These are phyloP conservation scores for Scophthalmus maximus DNA, from an alignment of 2,113 vertebrate species.

Conservation along the genomic window DNA sequence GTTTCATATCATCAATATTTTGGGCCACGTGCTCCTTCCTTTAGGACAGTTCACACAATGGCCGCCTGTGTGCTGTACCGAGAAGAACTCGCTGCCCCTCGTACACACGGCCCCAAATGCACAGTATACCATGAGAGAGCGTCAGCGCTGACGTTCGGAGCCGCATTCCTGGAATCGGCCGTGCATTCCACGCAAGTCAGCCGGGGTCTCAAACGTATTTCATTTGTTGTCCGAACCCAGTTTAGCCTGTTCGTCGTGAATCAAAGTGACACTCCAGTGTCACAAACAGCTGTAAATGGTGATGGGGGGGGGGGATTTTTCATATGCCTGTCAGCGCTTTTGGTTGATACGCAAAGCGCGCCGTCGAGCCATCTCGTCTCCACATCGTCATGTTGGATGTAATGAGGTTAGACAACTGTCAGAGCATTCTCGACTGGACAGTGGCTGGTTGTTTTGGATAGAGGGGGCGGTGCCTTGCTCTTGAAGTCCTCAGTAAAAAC, in stretches of 20 bases:
- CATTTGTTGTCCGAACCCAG: slow-evolving; percentile 14
- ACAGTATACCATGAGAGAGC: slow-evolving; percentile 22
- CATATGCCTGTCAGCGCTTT: slow-evolving; percentile 1
- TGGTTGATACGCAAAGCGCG: background rate
- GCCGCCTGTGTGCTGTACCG: slow-evolving; percentile 13
- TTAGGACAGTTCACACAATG: slow-evolving; percentile 40
- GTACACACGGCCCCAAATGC: background rate
- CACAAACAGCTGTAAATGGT: slow-evolving; percentile 7
- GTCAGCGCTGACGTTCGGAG: slow-evolving; percentile 54
- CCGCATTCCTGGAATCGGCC: slow-evolving; percentile 41
- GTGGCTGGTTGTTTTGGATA: background rate
- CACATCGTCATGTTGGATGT: background rate
- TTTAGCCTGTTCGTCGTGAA: slow-evolving; percentile 5
- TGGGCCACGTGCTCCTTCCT: background rate
- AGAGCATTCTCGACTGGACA: background rate
- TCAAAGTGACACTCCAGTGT: slow-evolving; percentile 20
- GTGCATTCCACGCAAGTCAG: slow-evolving; percentile 36
- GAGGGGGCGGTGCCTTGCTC: background rate
- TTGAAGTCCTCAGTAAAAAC: background rate
- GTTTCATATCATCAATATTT: too few relatives aligned
- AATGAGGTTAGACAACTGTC: slow-evolving; percentile 13
- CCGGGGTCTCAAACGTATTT: slow-evolving; percentile 18
- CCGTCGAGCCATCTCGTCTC: slow-evolving; percentile 7
- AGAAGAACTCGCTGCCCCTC: slow-evolving; percentile 15
- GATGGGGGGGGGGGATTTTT: background rate